Base-by-base conservation (phyloP, 2,888 invertebrate species). In the Xestia rhomboidea region DNA sequence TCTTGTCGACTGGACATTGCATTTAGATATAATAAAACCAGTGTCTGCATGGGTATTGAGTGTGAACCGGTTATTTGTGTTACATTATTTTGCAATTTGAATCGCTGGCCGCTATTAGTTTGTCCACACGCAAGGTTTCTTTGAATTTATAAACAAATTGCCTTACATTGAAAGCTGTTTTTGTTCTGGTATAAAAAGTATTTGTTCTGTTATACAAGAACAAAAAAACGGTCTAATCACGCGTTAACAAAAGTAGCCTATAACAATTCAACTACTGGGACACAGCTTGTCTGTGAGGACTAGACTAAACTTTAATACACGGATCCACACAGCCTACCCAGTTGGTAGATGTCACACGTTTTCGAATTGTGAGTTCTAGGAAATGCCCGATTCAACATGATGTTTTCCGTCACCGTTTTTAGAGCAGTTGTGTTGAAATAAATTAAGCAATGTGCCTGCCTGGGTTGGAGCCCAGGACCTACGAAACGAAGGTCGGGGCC, bases 61-160 rank as follows among this genome's bases (percentile, higher is more conserved):
- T 85, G 79, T 71, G 69, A 63, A 85, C 87, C 66, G 78, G 83
- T 87, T 85, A 69, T 82, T 76, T 77, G 77, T 73, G 71, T 81
- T 82, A 87, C 81, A 86, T 83, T 88, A 86, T 87, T 82, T 83
- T 85, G 83, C 79, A 81, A 89, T 89, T 72, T 76, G 77, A 76
- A 66, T 76, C 70, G 64, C 70, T 62, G 44, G 15, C 68, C 44
- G 82, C 66, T 85, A 87, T 84, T 85, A 85, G 71, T 74, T 76
- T 76, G 67, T 64, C 57, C 60, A 77, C 75, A 85, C 71, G 85
- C 82, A 77, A 87, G 63, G 76, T 73, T 84, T 75, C 62, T 74
- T 62, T 15, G 68, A 66, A 77, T 75, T 72, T 24, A 46, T 75
- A 67, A 73, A 73, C 62, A 78, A 73, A 77, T 73, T 63, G 54